phyloP scores from a whole-genome alignment of 2,113 vertebrate genomes.

The Gavialis gangeticus region DNA sequence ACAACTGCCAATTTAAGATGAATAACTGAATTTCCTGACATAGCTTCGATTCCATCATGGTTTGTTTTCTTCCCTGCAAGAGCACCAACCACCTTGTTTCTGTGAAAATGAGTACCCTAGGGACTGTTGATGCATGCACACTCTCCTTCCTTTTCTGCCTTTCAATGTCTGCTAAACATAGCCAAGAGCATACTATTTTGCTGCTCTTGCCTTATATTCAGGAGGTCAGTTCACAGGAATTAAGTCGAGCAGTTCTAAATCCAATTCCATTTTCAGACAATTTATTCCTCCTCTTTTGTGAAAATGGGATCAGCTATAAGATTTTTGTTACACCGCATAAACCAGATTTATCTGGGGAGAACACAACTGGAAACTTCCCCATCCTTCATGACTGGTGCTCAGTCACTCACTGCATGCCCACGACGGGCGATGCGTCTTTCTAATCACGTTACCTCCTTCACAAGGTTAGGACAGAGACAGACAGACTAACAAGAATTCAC shows the following conservation, averaged over 20 bases:
- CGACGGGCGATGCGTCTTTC: neutral
- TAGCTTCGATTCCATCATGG: neutral
- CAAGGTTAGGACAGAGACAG: neutral
- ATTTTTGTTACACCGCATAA: neutral
- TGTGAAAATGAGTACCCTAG: accelerated
- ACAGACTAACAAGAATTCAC: neutral
- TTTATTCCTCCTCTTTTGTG: neutral
- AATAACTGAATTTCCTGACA: slow-evolving; percentile 9
- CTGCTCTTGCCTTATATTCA: neutral
- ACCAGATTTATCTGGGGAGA: neutral
- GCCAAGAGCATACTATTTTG: neutral
- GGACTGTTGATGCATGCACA: neutral
- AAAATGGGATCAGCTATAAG: neutral
- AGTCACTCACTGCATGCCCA: neutral
- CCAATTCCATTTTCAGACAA: neutral
- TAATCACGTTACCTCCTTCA: neutral
- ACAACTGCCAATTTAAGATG: neutral
- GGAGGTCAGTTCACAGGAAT: accelerated
- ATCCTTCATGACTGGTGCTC: neutral
- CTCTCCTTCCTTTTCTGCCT: neutral
- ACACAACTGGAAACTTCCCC: neutral
- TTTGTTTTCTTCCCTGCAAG: neutral
- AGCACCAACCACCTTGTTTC: neutral
- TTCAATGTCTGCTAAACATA: neutral
- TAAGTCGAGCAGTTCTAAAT: neutral